phyloP scores from a whole-genome alignment of 1,140 invertebrate genomes.

The Drosophila subpulchrella region DNA sequence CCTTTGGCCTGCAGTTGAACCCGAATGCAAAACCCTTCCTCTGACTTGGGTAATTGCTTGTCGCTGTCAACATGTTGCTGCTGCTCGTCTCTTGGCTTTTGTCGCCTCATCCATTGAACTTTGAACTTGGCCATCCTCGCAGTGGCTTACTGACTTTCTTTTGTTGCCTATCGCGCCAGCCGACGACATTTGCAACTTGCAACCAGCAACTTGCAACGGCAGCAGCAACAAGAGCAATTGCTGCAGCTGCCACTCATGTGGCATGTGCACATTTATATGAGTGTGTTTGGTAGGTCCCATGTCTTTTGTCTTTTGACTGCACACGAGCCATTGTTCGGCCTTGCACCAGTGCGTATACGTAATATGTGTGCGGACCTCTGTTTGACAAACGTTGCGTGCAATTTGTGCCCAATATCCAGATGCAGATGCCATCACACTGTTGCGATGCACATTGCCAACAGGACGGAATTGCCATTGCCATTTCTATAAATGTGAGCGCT shows the following conservation, averaged over 20 bases:
- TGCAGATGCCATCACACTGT: constrained; percentile 23
- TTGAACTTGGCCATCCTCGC: constrained; percentile 65
- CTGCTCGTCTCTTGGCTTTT: constrained; percentile 24
- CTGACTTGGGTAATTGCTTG: constrained; percentile 42
- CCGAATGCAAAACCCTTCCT: constrained; percentile 4
- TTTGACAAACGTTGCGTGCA: constrained; percentile 39
- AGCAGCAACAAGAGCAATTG: constrained; percentile 33
- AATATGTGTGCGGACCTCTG: constrained; percentile 36
- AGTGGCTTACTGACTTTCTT: constrained; percentile 63
- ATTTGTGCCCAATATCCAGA: constrained; percentile 26
- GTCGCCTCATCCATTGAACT: constrained; percentile 64
- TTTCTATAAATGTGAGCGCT: too few relatives aligned
- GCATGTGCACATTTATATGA: constrained; percentile 3
- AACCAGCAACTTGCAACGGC: constrained; percentile 13
- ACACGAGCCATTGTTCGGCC: constrained; percentile 39
- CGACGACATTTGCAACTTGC: constrained; percentile 40
- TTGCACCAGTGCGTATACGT: constrained; percentile 67
- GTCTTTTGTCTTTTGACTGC: constrained; percentile 21
- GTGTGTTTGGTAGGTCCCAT: constrained; percentile 1
- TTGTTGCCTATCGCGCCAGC: constrained; percentile 40
- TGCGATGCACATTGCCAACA: neutral
- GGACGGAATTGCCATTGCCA: neutral
- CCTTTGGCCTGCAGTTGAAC: constrained; percentile 45
- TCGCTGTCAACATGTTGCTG: constrained; percentile 53
- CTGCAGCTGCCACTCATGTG: constrained; percentile 48